Percentiles rank a stretch among this genome's conserved stretches.
phyloP scores from a whole-genome alignment of 2,113 vertebrate species.

The Salvelinus fontinalis region DNA sequence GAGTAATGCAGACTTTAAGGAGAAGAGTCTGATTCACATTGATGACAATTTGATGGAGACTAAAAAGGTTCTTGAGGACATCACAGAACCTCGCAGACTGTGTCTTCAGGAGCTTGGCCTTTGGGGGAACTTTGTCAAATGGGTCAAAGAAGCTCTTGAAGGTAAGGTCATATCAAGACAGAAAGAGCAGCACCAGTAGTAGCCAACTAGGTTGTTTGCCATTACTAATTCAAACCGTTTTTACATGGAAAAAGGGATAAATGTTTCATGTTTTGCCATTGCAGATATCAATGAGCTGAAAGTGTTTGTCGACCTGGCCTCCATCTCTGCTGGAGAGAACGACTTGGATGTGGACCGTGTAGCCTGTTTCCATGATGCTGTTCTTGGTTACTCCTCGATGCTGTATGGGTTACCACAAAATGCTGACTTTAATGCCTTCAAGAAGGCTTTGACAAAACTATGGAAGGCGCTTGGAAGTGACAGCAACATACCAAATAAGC shows the following conservation, averaged over 20 bases:
- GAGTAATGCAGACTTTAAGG: constrained; percentile 69
- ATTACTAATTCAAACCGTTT: neutral
- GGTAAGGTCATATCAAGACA: constrained; percentile 67
- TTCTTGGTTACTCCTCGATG: constrained; percentile 87
- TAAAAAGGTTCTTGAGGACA: constrained; percentile 76
- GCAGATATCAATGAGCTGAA: constrained; percentile 90
- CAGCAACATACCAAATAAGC: constrained; percentile 81
- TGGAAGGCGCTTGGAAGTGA: constrained; percentile 92
- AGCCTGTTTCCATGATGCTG: constrained; percentile 89
- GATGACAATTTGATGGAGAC: constrained; percentile 78
- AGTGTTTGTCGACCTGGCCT: constrained; percentile 95
- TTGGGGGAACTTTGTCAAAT: constrained; percentile 78
- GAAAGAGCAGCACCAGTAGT: neutral
- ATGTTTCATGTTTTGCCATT: neutral
- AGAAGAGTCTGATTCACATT: constrained; percentile 78
- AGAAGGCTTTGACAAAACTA: constrained; percentile 78
- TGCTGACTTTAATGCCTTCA: constrained; percentile 76
- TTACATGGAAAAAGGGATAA: neutral
- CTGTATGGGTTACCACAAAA: constrained; percentile 80
- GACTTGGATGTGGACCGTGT: constrained; percentile 94
- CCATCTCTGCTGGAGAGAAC: constrained; percentile 96
- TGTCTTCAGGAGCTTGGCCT: constrained; percentile 78
- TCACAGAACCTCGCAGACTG: constrained; percentile 70
- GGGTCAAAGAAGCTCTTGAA: constrained; percentile 86
- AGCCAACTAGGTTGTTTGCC: neutral